Evolutionary conservation across 2,113 vertebrate species (phyloP).

Genomic region (Tapirus terrestris): DNA sequence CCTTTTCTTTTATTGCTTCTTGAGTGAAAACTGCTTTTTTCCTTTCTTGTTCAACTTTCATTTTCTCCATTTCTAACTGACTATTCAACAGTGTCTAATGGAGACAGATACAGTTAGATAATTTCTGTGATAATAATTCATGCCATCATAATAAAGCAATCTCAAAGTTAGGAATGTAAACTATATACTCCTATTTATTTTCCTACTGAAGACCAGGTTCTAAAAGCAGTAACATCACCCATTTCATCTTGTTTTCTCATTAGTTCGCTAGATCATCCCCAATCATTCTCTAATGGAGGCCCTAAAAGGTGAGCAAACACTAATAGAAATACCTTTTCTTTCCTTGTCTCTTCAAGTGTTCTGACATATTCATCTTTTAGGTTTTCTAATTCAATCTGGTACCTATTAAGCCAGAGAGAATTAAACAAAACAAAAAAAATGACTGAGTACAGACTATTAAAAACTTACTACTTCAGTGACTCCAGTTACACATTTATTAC

Average conservation of each 20-base stretch:
- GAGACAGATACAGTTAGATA: conserved; percentile 46
- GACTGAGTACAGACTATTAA: conserved; percentile 16
- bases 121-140: neutral
- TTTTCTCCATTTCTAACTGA: conserved; percentile 98
- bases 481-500: neutral
- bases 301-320: neutral
- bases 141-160: neutral
- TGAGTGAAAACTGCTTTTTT: conserved; percentile 95
- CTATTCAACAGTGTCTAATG: conserved; percentile 91
- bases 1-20: conserved; percentile 97
- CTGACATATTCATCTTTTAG: conserved; percentile 93
- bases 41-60: conserved; percentile 98
- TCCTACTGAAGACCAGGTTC: neutral
- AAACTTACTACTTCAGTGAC: conserved; percentile 34
- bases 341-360: conserved; percentile 93
- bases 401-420: conserved; percentile 85
- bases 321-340: conserved; percentile 93
- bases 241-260: neutral
- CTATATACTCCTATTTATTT: neutral
- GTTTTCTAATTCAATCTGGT: conserved; percentile 94
- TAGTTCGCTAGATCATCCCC: neutral
- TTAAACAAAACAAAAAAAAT: conserved; percentile 46
- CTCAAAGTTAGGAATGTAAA: conserved; percentile 25
- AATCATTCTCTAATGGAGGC: neutral
- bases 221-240: neutral